These are phyloP conservation scores for Cyanoderma ruficeps DNA, from an alignment of 2,113 vertebrate genomes.

Conservation along the genomic window DNA sequence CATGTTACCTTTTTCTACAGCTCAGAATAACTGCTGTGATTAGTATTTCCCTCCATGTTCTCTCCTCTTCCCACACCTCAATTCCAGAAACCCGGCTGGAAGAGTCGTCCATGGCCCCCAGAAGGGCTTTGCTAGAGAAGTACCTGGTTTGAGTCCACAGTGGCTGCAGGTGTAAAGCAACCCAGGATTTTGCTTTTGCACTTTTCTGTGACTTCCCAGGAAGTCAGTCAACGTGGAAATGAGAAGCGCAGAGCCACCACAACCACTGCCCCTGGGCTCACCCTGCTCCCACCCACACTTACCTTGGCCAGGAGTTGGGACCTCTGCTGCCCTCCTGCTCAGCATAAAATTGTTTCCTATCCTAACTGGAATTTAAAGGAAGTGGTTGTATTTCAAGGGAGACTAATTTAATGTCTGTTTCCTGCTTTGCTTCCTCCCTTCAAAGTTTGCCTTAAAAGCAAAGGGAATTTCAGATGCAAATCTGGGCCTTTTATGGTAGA, in stretches of 20 bases:
- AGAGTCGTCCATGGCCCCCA: rapidly evolving
- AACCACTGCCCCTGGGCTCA: neutral
- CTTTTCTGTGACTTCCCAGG: neutral
- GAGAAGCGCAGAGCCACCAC: neutral
- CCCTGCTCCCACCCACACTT: neutral
- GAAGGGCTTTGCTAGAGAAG: neutral
- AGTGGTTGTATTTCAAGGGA: neutral
- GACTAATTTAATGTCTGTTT: neutral
- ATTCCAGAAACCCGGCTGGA: neutral
- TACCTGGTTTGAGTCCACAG: neutral
- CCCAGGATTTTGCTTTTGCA: neutral
- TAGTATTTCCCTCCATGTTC: neutral
- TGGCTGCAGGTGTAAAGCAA: neutral
- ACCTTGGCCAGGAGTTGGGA: neutral
- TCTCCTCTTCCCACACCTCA: neutral
- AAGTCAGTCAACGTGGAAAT: neutral
- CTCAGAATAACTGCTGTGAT: neutral
- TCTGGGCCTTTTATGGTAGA: neutral
- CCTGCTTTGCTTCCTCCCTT: neutral
- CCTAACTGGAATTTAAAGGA: neutral
- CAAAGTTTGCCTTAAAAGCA: neutral
- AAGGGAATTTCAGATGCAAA: neutral
- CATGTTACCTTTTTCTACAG: rapidly evolving
- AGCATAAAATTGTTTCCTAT: neutral
- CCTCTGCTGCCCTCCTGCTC: neutral